Base-by-base conservation (phyloP, 2,113 vertebrate genomes). In the Empidonax traillii region DNA sequence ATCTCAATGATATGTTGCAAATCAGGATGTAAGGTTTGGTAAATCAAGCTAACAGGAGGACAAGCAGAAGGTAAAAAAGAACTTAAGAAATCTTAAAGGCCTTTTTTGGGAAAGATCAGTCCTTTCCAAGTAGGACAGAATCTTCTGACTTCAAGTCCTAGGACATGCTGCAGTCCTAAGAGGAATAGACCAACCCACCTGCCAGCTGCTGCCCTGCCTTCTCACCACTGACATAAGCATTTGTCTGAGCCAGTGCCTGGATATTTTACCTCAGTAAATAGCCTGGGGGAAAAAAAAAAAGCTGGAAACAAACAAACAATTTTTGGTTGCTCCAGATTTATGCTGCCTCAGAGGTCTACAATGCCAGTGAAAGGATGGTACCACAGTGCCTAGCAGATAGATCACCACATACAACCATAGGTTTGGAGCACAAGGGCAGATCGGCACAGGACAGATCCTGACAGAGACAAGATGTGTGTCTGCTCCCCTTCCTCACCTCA, bases 141-240 rank as follows among this genome's bases (percentile, higher is more conserved):
- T 11, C 7, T 80, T 84, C 51, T 37, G 28, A 56, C 15, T 53
- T 87, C 27, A 61, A 35, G 6, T 44, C 24, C 35, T 37, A 53
- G 61, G 30, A 80, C 51, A 78, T 41, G n/a, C 19, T 69, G 17
- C 25, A 30, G 15, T 76, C 6, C 49, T 24, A 37, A 72, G 8
- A 3, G 8, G 9, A 3, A 20, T 8, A 62, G 39, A 53, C 15
- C 1, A 4, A 59, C 11, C 3, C 20, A 33, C 6, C 6, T 35
- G 14, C 41, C 14, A 72, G 39, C 12, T 63, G 16, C 41, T 51
- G 19, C 15, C 33, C 27, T 43, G 14, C 7, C 56, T 77, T 18
- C 76, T 73, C 41, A 24, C 8, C 35, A 22, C 14, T 17, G 12
- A 56, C 18, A 41, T 0, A 37, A 9, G 27, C 17, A 51, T 59